Evolutionary conservation across 2,113 vertebrate species (phyloP).

Genomic region (Reinhardtius hippoglossoides): DNA sequence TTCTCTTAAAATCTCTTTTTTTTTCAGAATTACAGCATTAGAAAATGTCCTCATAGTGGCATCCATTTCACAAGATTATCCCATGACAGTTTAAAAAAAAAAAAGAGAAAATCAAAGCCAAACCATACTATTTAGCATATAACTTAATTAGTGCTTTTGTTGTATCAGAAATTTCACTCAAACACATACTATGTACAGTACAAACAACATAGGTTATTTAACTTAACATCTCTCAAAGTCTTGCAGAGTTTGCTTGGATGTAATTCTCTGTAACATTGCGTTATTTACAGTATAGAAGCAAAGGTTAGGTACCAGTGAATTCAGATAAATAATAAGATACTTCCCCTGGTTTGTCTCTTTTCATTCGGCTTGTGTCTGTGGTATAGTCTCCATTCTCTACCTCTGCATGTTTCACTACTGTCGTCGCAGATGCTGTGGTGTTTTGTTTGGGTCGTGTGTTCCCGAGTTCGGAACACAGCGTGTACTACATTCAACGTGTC

Average conservation of each 20-base stretch:
- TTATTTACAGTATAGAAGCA: conserved; percentile 79
- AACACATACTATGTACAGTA: conserved; percentile 82
- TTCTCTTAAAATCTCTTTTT: conserved; percentile 66
- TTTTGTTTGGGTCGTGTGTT: conserved; percentile 51
- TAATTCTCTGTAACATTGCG: conserved; percentile 68
- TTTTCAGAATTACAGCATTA: conserved; percentile 82
- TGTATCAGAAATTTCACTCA: conserved; percentile 73
- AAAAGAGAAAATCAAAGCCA: conserved; percentile 68
- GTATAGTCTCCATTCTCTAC: conserved; percentile 54
- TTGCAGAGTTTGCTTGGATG: conserved; percentile 55
- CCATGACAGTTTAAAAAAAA: conserved; percentile 35
- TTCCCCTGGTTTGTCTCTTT: conserved; percentile 58
- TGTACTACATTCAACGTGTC: conserved; percentile 97
- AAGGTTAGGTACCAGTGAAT: conserved; percentile 78
- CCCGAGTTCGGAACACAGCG: conserved; percentile 63
- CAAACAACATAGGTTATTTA: conserved; percentile 82
- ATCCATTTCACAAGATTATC: conserved; percentile 71
- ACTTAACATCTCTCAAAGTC: conserved; percentile 67
- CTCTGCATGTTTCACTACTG: conserved; percentile 41
- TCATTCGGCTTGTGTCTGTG: conserved; percentile 37
- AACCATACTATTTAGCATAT: conserved; percentile 81
- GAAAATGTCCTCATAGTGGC: conserved; percentile 84
- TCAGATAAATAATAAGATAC: conserved; percentile 73
- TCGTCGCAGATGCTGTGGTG: conserved; percentile 30
- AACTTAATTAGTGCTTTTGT: conserved; percentile 84